These are phyloP conservation scores for Corythaixoides concolor DNA, from an alignment of 2,113 vertebrate genomes.

Conservation along the genomic window DNA sequence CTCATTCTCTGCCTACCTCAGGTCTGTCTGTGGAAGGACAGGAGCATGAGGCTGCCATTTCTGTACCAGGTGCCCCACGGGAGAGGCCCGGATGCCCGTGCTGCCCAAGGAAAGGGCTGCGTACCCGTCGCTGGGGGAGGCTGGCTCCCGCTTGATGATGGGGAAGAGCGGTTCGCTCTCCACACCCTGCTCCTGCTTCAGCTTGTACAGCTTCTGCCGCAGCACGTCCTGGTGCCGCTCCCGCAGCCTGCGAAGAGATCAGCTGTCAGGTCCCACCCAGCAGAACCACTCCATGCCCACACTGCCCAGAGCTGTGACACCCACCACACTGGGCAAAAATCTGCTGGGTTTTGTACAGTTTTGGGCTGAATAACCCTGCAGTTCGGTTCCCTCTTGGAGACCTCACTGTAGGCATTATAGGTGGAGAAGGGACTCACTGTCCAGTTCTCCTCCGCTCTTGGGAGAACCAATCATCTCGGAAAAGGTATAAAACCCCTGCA, in stretches of 20 bases:
- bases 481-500: neutral
- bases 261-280: rapidly evolving
- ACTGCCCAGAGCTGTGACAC: neutral
- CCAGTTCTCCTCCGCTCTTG: neutral
- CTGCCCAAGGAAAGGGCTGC: neutral
- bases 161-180: conserved; percentile 93
- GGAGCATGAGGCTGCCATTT: neutral
- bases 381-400: neutral
- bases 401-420: neutral
- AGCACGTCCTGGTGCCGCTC: conserved; percentile 96
- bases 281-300: neutral
- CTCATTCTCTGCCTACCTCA: neutral
- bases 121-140: conserved; percentile 68
- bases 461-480: neutral
- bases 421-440: neutral
- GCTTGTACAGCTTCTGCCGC: conserved; percentile 94
- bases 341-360: neutral
- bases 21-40: neutral
- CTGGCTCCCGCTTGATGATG: conserved; percentile 85
- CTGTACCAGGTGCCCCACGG: rapidly evolving
- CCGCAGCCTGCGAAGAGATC: conserved; percentile 76
- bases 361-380: neutral
- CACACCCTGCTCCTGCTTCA: conserved; percentile 97
- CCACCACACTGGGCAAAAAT: neutral
- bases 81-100: rapidly evolving